Evolutionary conservation across 2,113 vertebrate species (phyloP).

Genomic region (Gavialis gangeticus): DNA sequence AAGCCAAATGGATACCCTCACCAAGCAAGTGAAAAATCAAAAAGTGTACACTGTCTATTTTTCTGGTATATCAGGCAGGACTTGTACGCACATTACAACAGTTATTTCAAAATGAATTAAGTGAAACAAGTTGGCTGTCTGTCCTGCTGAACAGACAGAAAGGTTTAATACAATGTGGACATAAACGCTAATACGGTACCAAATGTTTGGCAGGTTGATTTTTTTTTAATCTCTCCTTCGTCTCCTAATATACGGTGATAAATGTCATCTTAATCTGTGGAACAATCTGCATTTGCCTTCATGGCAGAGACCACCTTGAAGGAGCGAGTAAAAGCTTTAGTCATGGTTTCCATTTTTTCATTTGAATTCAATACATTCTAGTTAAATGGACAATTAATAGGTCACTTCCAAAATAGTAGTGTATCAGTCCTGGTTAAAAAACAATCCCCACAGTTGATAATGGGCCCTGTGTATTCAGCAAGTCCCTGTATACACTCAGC

Average conservation of each 20-base stretch:
- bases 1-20: not conserved
- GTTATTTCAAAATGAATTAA: not conserved
- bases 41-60: not conserved
- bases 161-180: conserved; percentile 37
- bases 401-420: conserved; percentile 89
- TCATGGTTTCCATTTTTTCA: conserved; percentile 92
- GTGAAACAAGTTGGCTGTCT: not conserved
- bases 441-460: conserved; percentile 83
- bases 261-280: conserved; percentile 91
- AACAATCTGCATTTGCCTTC: conserved; percentile 85
- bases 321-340: conserved; percentile 92
- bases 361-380: conserved; percentile 90
- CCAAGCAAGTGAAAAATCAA: not conserved
- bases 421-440: conserved; percentile 85
- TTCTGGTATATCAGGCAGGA: not conserved
- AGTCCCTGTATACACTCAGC: conserved; percentile 86
- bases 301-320: conserved; percentile 86
- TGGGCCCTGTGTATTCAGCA: conserved; percentile 82
- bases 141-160: not conserved
- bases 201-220: conserved; percentile 24
- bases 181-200: conserved; percentile 10
- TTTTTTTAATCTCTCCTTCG: conserved; percentile 44
- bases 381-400: conserved; percentile 98
- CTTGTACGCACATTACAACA: not conserved
- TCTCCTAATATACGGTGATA: conserved; percentile 79